Conservation (phyloP, 1,140 invertebrate genomes). For the Zaprionus africanus region DNA sequence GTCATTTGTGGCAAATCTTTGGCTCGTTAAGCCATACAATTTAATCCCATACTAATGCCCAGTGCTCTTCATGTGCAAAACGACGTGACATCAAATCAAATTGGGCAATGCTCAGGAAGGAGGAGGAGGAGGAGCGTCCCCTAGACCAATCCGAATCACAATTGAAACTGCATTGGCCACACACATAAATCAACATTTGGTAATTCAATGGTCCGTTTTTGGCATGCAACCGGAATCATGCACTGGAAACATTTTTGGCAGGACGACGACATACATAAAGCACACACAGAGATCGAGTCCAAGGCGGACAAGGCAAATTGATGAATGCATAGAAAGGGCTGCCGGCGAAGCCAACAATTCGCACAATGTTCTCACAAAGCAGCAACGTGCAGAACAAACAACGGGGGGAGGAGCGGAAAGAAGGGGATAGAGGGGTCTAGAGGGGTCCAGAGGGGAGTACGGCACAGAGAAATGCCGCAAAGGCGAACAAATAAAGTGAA, state of each 20-base stretch:
- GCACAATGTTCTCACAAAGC: conserved; percentile 11
- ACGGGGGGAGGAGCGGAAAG: no score
- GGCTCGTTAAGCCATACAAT: conserved; percentile 66
- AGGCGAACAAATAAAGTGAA: conserved; percentile 48
- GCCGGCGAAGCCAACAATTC: conserved; percentile 35
- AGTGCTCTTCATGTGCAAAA: conserved; percentile 49
- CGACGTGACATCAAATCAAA: conserved; percentile 49
- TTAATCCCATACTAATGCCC: conserved; percentile 45
- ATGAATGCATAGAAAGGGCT: conserved; percentile 56
- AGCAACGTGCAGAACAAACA: neutral
- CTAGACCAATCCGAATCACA: conserved; percentile 49
- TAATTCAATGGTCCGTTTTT: conserved; percentile 48
- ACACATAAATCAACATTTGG: conserved; percentile 73
- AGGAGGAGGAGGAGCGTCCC: neutral
- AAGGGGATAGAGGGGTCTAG: neutral
- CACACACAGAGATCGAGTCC: neutral
- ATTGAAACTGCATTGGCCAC: conserved; percentile 62
- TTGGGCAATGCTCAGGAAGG: conserved; percentile 19
- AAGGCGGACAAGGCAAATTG: conserved; percentile 43
- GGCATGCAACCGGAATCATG: conserved; percentile 57
- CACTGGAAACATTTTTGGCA: conserved; percentile 63
- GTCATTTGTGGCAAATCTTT: conserved; percentile 59
- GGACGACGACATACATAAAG: conserved; percentile 13
- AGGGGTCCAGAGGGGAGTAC: neutral
- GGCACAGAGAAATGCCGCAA: conserved; percentile 27